phyloP scores from a whole-genome alignment of 2,797 vertebrate genomes.

The Sebastiscus tertius region DNA sequence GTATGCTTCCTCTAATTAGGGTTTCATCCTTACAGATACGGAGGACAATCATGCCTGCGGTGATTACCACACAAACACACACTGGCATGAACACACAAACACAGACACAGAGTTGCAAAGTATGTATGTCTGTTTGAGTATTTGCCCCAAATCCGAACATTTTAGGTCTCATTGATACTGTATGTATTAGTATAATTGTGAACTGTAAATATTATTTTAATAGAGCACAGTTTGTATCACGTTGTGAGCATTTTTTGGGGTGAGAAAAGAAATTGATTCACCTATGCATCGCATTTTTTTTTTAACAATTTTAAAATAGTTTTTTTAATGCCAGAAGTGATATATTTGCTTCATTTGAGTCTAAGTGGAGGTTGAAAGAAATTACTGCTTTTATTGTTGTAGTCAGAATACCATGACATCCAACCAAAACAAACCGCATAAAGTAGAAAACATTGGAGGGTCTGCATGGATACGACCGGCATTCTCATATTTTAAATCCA shows the following conservation, averaged over 20 bases:
- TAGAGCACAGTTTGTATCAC: background rate
- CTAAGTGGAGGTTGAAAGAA: no score
- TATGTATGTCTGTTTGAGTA: background rate
- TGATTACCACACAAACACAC: slow-evolving; percentile 2
- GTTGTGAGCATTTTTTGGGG: rapidly evolving
- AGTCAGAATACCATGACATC: no score
- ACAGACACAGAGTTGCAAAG: background rate
- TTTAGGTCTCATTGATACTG: background rate
- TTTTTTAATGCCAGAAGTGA: no score
- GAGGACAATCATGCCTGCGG: slow-evolving; percentile 20
- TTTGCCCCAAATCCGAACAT: background rate
- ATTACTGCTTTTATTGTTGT: no score
- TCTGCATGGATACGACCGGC: no score
- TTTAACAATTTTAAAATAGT: no score
- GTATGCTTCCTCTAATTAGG: slow-evolving; percentile 41
- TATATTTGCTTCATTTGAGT: no score
- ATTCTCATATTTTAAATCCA: no score
- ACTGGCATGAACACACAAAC: background rate
- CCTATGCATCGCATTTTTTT: no score
- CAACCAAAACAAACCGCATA: no score
- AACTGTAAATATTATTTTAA: background rate
- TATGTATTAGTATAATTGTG: background rate
- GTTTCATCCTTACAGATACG: slow-evolving; percentile 42
- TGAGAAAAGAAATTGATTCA: no score
- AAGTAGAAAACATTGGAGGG: no score